Base-by-base conservation (phyloP, 2,888 invertebrate species). In the Monopis laevigella region DNA sequence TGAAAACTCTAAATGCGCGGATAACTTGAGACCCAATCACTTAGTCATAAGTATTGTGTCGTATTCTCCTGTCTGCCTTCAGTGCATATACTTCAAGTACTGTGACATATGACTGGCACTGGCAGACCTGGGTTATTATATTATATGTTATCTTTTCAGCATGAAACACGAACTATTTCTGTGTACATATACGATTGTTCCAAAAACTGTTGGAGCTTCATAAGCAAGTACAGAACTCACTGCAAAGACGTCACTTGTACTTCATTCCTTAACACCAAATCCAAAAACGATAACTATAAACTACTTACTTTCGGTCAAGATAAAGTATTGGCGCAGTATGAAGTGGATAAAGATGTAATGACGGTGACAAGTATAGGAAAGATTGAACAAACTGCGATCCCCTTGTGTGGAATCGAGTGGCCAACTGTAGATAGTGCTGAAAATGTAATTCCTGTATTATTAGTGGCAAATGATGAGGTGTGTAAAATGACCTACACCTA, bases 401-500 rank as follows among this genome's bases (percentile, higher is more conserved):
- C 90, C 0, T 58, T 84, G 14, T 65, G 73, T 28, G 82, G 56
- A 0, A 65, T 73, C 2, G 52, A 55, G 27, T 80, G 77, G 77
- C 71, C 72, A 0, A 50, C 57, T 2, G 50, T 61, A 3, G 58
- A 59, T 29, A 39, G 45, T 11, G 56, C 44, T 32, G 60, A 62
- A 30, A 51, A 47, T 2, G 54, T 68, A 45, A 43, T 78, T 41
- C 74, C 75, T 1, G 51, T 61, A 50, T 70, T 89, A 41, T 62
- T 89, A 2, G 59, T 86, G 8, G 82, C 86, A 10, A 88, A 85
- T 60, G 82, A 87, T 54, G 84, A 86, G 73, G 87, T 86, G 36
- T 45, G 26, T 34, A 11, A 8, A 7, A 7, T 21, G 21, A n/a
- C n/a, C n/a, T n/a, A n/a, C n/a, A n/a, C n/a, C n/a, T n/a, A n/a